Base-by-base conservation (phyloP, 2,113 vertebrate genomes). In the Trogon melanurus region DNA sequence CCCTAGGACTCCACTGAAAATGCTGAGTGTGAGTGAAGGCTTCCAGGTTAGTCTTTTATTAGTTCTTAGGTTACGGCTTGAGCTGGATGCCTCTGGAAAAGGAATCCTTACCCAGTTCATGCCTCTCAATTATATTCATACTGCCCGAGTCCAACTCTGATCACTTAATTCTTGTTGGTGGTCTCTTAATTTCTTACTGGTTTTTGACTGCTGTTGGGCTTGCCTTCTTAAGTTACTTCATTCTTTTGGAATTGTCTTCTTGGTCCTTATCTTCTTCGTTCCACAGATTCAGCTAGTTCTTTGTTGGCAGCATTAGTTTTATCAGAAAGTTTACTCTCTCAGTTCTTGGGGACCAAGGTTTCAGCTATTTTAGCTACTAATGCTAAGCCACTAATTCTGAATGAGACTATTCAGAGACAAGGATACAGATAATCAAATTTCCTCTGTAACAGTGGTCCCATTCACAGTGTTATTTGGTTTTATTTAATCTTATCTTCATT, bases 51-150 rank as follows among this genome's bases (percentile, higher is more conserved):
- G 45, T 30, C 10, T 94, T 66, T 45, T 45, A 2, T 62, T 47
- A 66, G 25, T 54, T 91, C 16, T 64, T 9, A 60, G 34, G 18
- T 86, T 83, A 48, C 34, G 76, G 54, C 45, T 69, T 3, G 1
- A 79, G 22, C 45, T 80, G 26, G 13, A 15, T 65, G 22, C 15
- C 25, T 72, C 20, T 2, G 3, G 22, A 38, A 50, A 19, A 23
- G 45, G 62, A 38, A 14, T 21, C 12, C 25, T 57, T 32, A 11
- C 32, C 57, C 53, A 79, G 0, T 47, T 89, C 8, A 19, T 0
- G 0, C 30, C 45, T 91, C 48, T 86, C 16, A 25, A 0, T 51
- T 83, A 30, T 32, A 25, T 0, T 0, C 7, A 3, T 69, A 44
- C 16, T 22, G n/a, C 23, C 51, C 34, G 1, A 2, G 27, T 76